Percentiles rank a stretch among this genome's conserved stretches.
Conservation (phyloP, 2,113 vertebrate species). For the Zosterops hypoxanthus region DNA sequence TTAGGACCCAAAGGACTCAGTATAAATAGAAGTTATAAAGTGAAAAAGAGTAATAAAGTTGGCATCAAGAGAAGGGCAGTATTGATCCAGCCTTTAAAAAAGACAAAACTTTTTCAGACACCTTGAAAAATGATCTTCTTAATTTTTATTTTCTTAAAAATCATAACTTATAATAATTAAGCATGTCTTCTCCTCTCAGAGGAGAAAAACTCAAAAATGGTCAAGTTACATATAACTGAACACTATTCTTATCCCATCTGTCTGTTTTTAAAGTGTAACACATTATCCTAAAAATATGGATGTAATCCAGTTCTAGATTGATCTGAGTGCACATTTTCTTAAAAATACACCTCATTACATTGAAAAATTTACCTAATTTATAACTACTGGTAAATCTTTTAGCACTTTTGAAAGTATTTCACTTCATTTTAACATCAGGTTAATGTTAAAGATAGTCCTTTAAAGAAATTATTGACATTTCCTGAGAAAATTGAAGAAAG, state of each 20-base stretch:
- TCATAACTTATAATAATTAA: background rate
- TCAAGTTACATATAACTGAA: background rate
- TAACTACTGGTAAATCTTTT: background rate
- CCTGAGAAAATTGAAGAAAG: background rate
- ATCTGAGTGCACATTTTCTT: background rate
- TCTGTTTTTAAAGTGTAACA: background rate
- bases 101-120: constrained; percentile 22
- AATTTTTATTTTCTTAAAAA: background rate
- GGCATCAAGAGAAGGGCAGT: constrained; percentile 28
- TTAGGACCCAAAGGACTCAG: constrained; percentile 73
- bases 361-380: background rate
- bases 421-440: background rate
- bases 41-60: constrained; percentile 72
- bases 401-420: background rate
- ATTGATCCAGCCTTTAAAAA: constrained; percentile 58
- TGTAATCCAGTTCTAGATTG: background rate
- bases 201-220: background rate
- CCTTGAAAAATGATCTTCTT: background rate
- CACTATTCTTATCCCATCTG: background rate
- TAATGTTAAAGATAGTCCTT: background rate
- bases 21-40: constrained; percentile 69
- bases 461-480: background rate
- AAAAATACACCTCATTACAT: background rate
- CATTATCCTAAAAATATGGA: background rate
- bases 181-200: background rate